phyloP scores from a whole-genome alignment of 2,113 vertebrate genomes.

The Festucalex cinctus region DNA sequence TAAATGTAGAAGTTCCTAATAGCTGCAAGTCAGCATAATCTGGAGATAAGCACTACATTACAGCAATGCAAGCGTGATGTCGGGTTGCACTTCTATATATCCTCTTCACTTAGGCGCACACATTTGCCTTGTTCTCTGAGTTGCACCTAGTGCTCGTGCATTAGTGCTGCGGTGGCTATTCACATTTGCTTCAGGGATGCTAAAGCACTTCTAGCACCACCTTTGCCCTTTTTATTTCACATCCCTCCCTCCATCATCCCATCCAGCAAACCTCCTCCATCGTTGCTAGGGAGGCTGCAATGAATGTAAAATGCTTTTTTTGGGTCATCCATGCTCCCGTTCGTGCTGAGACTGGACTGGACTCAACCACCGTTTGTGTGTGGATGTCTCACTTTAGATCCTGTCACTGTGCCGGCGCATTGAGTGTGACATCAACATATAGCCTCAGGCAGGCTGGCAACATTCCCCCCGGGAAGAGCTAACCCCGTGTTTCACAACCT shows the following conservation, averaged over 20 bases:
- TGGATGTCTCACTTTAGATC: constrained; percentile 18
- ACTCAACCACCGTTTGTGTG: constrained; percentile 12
- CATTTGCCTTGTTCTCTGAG: constrained; percentile 13
- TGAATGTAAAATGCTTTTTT: constrained; percentile 44
- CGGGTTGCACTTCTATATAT: constrained; percentile 3
- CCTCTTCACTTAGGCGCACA: constrained; percentile 21
- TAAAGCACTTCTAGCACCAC: constrained; percentile 22
- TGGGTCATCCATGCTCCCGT: constrained; percentile 22
- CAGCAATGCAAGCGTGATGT: constrained; percentile 13
- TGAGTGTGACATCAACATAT: constrained; percentile 3
- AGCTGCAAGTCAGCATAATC: constrained; percentile 62
- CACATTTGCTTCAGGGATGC: constrained; percentile 48
- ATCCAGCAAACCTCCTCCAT: constrained; percentile 11
- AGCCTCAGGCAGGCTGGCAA: constrained; percentile 24
- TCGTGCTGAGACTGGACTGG: constrained; percentile 1
- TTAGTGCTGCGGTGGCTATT: constrained; percentile 32
- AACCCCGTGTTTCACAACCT: constrained; percentile 22
- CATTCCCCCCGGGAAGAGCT: constrained; percentile 37
- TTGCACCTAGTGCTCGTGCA: constrained; percentile 13
- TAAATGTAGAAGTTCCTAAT: constrained; percentile 58
- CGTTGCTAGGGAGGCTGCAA: constrained; percentile 6
- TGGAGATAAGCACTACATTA: constrained; percentile 42
- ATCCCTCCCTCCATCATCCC: background rate
- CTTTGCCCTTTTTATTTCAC: constrained; percentile 38
- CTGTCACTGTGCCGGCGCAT: constrained; percentile 8